Evolutionary conservation across 23 tunicate species (phyloP), one percentile per base, ranked within the genome.

Genomic region (Oikopleura vanhoeffeni): DNA sequence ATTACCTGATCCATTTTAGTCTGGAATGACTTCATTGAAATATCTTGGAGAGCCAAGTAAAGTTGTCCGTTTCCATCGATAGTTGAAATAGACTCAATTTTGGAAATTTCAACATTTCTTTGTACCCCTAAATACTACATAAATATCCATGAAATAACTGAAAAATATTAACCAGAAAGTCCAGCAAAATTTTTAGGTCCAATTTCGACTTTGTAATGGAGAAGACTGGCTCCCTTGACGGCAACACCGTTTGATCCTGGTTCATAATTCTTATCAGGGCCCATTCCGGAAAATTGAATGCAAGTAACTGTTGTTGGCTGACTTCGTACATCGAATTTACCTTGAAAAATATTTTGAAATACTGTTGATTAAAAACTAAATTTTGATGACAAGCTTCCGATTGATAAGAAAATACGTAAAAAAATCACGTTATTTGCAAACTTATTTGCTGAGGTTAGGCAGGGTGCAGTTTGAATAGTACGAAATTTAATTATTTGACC

Each of bases 31-130:
- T 49, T 49, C 64, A 49, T 49, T 49, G 64, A 49, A 13, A 71
- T 2, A 71, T 71, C 79, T 30, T 71, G 79, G 38, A 71, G 79
- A 28, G 35, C 79, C 3, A 71, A 38, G 79, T 13, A 71, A 4
- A 71, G 38, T 30, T 71, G 79, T 18, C 79, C 79, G 79, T 71
- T 71, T 28, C 79, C 79, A 30, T 71, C 79, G 32, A 49, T 49
- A 8, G 64, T 49, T 13, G 64, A 49, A 24, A 49, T 49, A 49
- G 13, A 13, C 13, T 13, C 13, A 13, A 49, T 13, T 49, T 49
- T 49, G 13, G 64, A 49, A 49, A 49, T 49, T 49, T 49, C 64
- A 49, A 49, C 13, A 49, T 49, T 24, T 49, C 64, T 49, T 49
- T 49, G 64, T 49, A 8, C 18, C 13, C 24, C 64, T 49, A 8